A percentile compares a stretch with the other conserved stretches of the same genome.
Conservation (phyloP, 2,797 vertebrate genomes). For the Carapus acus region DNA sequence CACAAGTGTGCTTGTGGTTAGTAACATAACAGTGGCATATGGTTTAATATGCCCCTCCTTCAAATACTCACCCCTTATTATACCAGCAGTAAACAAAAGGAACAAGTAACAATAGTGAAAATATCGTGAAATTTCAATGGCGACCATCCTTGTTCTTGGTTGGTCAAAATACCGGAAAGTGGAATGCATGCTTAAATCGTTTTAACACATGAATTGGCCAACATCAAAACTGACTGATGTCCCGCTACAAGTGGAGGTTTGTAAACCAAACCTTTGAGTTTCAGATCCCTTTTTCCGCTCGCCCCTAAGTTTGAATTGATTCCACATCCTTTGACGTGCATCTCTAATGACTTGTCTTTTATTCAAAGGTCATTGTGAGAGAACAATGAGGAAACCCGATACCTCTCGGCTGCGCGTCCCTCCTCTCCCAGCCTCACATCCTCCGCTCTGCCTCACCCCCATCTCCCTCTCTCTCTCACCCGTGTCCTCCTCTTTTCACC, state of each 20-base stretch:
- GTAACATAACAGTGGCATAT: conserved; percentile 25
- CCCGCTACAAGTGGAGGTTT: conserved; percentile 26
- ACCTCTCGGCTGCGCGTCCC: conserved; percentile 15
- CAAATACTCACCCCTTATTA: conserved; percentile 22
- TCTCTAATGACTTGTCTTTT: conserved; percentile 48
- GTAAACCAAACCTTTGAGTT: conserved; percentile 35
- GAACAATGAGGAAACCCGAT: conserved; percentile 59
- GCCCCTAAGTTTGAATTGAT: conserved; percentile 37
- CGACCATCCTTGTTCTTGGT: not conserved
- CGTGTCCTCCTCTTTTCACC: conserved; percentile 27
- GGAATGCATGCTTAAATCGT: conserved; percentile 15
- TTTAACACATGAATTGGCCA: conserved; percentile 30
- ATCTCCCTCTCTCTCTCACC: conserved; percentile 13
- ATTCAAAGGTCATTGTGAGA: conserved; percentile 52
- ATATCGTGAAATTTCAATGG: not conserved
- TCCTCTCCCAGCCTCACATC: conserved; percentile 20
- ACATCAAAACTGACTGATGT: not conserved
- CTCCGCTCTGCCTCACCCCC: conserved; percentile 16
- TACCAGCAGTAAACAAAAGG: not conserved
- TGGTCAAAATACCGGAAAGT: conserved; percentile 3
- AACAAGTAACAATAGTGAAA: not conserved
- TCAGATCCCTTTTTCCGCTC: conserved; percentile 20
- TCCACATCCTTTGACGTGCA: conserved; percentile 46
- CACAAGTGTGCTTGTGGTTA: conserved; percentile 33
- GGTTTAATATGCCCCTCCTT: conserved; percentile 43